Percentiles rank a stretch among this genome's conserved stretches.
These are phyloP conservation scores for Myotis vivesi DNA, from an alignment of 2,797 vertebrate genomes.

Conservation along the genomic window DNA sequence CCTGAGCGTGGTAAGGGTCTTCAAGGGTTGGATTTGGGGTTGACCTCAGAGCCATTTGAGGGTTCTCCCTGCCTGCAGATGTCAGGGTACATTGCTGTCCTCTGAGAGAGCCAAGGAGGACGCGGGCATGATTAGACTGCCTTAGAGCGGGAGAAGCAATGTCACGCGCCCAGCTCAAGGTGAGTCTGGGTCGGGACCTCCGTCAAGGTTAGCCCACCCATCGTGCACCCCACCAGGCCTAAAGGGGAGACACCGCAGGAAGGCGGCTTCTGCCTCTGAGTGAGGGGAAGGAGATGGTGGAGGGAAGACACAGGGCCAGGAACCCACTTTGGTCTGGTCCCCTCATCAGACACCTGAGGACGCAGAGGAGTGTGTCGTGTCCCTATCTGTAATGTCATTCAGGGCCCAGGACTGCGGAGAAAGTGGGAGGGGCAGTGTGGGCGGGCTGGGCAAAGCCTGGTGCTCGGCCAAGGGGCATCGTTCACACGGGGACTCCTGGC, in stretches of 20 bases:
- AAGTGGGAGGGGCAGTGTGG: rapidly evolving
- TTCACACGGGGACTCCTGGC: neutral
- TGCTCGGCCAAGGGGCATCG: rapidly evolving
- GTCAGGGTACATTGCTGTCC: neutral
- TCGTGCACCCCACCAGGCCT: neutral
- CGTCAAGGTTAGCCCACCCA: neutral
- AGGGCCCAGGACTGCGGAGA: neutral
- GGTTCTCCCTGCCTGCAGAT: too few species aligned
- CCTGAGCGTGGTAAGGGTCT: neutral
- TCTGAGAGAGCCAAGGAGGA: neutral
- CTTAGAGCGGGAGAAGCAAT: neutral
- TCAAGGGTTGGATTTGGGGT: neutral
- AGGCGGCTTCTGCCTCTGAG: neutral
- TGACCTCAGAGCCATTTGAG: neutral
- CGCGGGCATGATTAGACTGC: too few species aligned
- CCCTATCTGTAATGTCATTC: neutral
- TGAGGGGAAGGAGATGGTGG: neutral
- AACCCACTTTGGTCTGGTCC: neutral
- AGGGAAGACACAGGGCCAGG: neutral
- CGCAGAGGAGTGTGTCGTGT: neutral
- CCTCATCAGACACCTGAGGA: neutral
- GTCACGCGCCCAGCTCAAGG: neutral
- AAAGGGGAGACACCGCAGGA: neutral
- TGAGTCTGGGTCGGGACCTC: neutral
- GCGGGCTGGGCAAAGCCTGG: neutral